Evolutionary conservation across 2,113 vertebrate genomes (phyloP).

Genomic region (Pygoscelis antarcticus): DNA sequence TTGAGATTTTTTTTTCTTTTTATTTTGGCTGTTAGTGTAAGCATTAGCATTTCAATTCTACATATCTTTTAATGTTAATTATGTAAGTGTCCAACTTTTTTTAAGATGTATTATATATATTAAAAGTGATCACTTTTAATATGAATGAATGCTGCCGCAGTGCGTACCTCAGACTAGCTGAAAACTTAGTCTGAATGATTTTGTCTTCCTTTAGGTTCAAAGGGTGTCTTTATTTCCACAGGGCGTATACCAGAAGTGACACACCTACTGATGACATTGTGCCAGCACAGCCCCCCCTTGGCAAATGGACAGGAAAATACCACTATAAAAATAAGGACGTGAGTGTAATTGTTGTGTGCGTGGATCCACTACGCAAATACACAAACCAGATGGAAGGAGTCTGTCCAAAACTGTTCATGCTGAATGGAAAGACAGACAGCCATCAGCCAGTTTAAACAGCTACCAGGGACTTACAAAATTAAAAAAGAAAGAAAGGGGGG

Average conservation of each 20-base stretch:
- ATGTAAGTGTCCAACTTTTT: background rate
- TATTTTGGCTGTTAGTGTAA: background rate
- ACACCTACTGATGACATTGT: background rate
- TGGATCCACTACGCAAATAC: background rate
- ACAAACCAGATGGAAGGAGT: background rate
- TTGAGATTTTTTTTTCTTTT: background rate
- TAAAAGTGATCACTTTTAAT: background rate
- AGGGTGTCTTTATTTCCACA: background rate
- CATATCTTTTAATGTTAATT: background rate
- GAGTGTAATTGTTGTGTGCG: background rate
- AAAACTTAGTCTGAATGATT: background rate
- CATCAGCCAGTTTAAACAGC: background rate
- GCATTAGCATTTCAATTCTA: background rate
- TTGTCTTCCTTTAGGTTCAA: background rate
- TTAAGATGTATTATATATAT: background rate
- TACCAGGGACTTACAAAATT: background rate
- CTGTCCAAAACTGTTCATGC: background rate
- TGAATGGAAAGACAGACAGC: background rate
- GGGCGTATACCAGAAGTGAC: background rate
- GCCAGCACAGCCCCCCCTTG: background rate
- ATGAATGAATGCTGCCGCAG: background rate
- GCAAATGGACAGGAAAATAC: background rate
- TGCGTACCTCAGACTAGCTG: background rate
- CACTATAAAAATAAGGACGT: accelerated
- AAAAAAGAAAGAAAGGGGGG: background rate